These are phyloP conservation scores for Passer domesticus DNA, from an alignment of 2,113 vertebrate species.

Conservation along the genomic window DNA sequence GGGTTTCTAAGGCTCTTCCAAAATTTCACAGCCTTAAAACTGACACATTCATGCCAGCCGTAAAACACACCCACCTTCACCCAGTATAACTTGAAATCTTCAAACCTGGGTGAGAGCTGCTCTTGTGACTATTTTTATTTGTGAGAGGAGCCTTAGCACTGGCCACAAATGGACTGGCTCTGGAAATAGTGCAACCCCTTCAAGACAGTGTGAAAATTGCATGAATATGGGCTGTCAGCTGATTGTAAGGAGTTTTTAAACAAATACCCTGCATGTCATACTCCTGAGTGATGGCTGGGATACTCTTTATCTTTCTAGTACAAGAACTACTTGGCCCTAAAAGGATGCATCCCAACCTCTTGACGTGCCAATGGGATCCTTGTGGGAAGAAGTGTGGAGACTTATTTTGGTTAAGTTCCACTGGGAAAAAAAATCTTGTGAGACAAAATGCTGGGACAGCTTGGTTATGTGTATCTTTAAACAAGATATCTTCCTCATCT, in stretches of 20 bases:
- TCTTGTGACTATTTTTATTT: conserved; percentile 24
- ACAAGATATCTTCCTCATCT: not conserved
- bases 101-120: not conserved
- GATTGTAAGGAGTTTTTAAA: not conserved
- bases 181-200: conserved; percentile 15
- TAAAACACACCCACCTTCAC: conserved; percentile 14
- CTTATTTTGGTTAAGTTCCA: not conserved
- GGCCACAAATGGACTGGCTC: not conserved
- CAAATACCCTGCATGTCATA: accelerated
- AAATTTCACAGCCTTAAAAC: conserved; percentile 42
- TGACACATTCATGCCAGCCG: not conserved
- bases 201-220: not conserved
- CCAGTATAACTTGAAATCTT: conserved; percentile 5
- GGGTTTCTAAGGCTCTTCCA: conserved; percentile 14
- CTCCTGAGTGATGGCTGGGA: not conserved
- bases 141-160: not conserved
- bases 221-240: not conserved
- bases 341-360: not conserved
- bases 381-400: accelerated
- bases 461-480: not conserved
- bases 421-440: not conserved
- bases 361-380: not conserved
- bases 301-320: not conserved
- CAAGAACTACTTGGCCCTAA: not conserved
- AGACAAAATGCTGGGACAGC: not conserved